These are phyloP conservation scores for Hydrotaea cyrtoneurina DNA, from an alignment of 2,888 invertebrate species.

Conservation along the genomic window DNA sequence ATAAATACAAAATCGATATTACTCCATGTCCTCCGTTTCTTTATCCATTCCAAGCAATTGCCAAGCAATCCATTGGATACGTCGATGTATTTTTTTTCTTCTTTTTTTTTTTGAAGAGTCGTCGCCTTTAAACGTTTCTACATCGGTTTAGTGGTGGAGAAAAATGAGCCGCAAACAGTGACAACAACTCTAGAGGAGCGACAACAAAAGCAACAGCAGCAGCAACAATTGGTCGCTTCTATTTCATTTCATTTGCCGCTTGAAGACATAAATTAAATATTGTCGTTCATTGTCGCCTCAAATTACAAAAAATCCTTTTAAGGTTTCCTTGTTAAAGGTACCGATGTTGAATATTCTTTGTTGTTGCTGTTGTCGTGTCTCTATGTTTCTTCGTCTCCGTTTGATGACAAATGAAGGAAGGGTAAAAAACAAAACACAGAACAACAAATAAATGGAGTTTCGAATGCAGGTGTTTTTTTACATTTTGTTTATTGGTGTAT, in stretches of 20 bases:
- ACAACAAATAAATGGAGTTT: background rate
- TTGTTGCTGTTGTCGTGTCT: background rate
- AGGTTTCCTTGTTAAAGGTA: constrained; percentile 57
- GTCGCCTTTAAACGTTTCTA: constrained; percentile 47
- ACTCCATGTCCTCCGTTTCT: background rate
- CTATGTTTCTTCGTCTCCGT: background rate
- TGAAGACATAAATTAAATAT: constrained; percentile 66
- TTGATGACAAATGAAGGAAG: constrained; percentile 26
- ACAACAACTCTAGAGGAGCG: too few species aligned
- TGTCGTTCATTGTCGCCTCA: constrained; percentile 68
- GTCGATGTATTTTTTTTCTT: too few species aligned
- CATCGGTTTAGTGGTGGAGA: background rate
- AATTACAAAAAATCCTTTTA: constrained; percentile 70
- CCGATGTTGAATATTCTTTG: background rate
- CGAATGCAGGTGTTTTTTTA: constrained; percentile 30
- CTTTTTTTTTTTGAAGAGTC: constrained; percentile 28
- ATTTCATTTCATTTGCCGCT: constrained; percentile 64
- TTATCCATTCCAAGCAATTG: background rate
- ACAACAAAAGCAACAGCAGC: background rate
- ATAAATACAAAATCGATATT: constrained; percentile 53
- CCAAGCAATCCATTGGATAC: constrained; percentile 45
- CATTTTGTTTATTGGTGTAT: background rate
- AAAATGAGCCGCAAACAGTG: background rate
- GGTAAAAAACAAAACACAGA: background rate
- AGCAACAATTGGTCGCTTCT: constrained; percentile 33